Evolutionary conservation across 2,113 vertebrate genomes (phyloP), one percentile per base, ranked within the genome.

Genomic region (Microcebus jonahi): DNA sequence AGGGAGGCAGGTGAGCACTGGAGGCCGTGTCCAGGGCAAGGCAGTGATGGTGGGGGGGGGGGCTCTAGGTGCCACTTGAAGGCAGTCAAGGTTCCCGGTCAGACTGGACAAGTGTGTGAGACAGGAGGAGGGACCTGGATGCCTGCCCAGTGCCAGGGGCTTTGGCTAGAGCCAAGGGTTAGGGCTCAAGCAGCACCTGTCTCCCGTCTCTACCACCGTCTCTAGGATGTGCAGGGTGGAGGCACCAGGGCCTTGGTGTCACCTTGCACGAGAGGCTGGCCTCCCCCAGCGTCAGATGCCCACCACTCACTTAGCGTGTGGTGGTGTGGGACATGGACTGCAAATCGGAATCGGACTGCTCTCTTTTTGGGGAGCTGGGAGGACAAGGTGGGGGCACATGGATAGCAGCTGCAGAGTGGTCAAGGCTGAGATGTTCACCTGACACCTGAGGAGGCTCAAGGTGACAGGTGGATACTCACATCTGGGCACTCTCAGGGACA

Each of bases 81-180:
- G 42, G 53, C 17, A 27, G 50, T 0, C 5, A 18, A 36, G 57
- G 8, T 4, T 6, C 20, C 23, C 27, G 0, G 0, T 45, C 36
- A 39, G 50, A 29, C 4, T 18, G 27, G 59, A n/a, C 0, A 0
- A 12, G 29, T 4, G 3, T 2, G 1, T 31, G 31, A 53, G 13
- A 29, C 3, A 11, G 21, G 36, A 31, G 48, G 10, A 31, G 6
- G 18, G 15, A 31, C 29, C 36, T 39, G 45, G 21, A 8, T 5
- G 34, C n/a, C 50, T 1, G 1, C 14, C 2, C 79, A 29, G 70
- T 68, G 20, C 11, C 13, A 0, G 86, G 48, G 55, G 42, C 50
- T 23, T 3, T 8, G 63, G 79, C 25, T 14, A 1, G 8, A 39
- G 13, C 0, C 7, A 8, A 15, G 1, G 18, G 27, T 12, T 7